These are phyloP conservation scores for Pararge aegeria DNA, from an alignment of 1,140 invertebrate species.

Conservation along the genomic window DNA sequence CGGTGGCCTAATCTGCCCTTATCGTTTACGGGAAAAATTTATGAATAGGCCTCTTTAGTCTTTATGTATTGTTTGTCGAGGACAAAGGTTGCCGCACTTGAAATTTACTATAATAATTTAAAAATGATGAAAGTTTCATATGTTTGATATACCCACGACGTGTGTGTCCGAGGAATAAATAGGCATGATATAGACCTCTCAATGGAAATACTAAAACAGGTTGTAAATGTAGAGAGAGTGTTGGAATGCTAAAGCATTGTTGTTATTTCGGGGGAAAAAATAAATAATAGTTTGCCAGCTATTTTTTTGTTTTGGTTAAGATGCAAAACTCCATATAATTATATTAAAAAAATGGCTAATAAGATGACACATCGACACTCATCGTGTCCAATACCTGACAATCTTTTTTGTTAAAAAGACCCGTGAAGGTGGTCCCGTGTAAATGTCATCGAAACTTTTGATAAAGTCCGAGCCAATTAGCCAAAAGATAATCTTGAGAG, in stretches of 20 bases:
- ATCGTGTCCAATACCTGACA: not conserved
- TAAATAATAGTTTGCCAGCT: too few relatives aligned
- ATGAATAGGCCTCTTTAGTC: slow-evolving; percentile 56
- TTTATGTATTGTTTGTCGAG: slow-evolving; percentile 43
- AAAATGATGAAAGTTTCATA: not conserved
- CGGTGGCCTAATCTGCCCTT: slow-evolving; percentile 72
- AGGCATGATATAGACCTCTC: not conserved
- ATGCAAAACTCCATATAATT: not conserved
- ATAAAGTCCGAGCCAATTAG: slow-evolving; percentile 1
- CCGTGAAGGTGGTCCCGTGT: not conserved
- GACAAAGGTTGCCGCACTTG: slow-evolving; percentile 43
- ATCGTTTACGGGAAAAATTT: slow-evolving; percentile 66
- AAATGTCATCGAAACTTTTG: slow-evolving; percentile 5
- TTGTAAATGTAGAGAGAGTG: too few relatives aligned
- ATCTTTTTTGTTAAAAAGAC: not conserved
- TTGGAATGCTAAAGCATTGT: too few relatives aligned
- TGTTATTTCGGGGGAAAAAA: too few relatives aligned
- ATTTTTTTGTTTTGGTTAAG: too few relatives aligned
- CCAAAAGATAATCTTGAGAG: slow-evolving; percentile 1
- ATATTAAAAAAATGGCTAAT: not conserved
- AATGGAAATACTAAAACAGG: too few relatives aligned
- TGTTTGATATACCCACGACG: not conserved
- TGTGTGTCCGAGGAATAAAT: not conserved
- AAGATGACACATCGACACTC: not conserved
- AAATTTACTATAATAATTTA: slow-evolving; percentile 13